phyloP scores from a whole-genome alignment of 1,140 invertebrate genomes.

The Musca vetustissima region DNA sequence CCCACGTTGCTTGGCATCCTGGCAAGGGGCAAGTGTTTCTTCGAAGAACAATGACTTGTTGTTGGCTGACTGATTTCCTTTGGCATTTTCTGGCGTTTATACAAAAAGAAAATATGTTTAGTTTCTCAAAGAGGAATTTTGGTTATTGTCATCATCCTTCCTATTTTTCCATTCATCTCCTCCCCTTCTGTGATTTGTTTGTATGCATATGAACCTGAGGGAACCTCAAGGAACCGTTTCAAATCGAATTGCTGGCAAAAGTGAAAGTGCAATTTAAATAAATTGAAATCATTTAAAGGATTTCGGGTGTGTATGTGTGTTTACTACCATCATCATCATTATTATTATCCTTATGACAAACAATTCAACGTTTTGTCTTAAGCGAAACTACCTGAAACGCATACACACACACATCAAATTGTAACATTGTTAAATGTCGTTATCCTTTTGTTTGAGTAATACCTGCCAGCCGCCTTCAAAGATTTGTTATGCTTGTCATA shows the following conservation, averaged over 20 bases:
- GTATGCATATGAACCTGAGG: conserved; percentile 21
- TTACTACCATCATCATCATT: not conserved
- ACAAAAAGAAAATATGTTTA: not conserved
- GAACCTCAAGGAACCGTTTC: not conserved
- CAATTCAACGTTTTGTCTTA: too few species aligned
- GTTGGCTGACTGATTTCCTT: too few species aligned
- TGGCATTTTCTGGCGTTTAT: not conserved
- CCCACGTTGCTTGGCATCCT: not conserved
- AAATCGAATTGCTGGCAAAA: not conserved
- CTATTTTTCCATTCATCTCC: not conserved
- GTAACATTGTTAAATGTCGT: too few species aligned
- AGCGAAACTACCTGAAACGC: too few species aligned
- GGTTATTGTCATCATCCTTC: not conserved
- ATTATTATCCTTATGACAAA: conserved; percentile 4
- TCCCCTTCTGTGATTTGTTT: not conserved
- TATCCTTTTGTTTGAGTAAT: not conserved
- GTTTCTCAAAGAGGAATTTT: conserved; percentile 11
- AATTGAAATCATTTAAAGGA: not conserved
- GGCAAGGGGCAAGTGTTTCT: conserved; percentile 8
- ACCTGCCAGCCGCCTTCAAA: not conserved
- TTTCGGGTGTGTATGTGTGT: not conserved
- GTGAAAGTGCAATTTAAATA: conserved; percentile 24
- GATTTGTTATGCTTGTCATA: conserved; percentile 15
- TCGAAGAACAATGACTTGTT: not conserved
- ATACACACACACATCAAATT: too few species aligned